phyloP scores from a whole-genome alignment of 2,888 invertebrate species.

The Caenorhabditis sulstoni region DNA sequence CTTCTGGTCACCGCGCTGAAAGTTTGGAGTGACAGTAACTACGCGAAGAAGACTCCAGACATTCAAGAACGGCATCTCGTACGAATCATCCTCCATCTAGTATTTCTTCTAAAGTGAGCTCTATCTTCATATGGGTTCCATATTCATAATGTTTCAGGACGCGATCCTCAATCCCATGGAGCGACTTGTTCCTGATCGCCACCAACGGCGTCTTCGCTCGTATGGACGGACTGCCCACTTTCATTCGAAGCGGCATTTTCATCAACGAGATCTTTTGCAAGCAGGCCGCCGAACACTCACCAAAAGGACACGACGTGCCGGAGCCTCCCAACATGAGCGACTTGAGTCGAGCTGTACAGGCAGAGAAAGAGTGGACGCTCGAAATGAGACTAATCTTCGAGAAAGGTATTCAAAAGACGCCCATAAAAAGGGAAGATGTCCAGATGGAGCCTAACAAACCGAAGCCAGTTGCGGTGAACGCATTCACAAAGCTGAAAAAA shows the following conservation, averaged over 20 bases:
- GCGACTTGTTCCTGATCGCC: conserved; percentile 10
- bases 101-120: conserved; percentile 14
- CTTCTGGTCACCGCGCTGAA: conserved; percentile 31
- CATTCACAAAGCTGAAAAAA: background rate
- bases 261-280: conserved; percentile 5
- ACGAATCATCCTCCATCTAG: conserved; percentile 23
- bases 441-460: background rate
- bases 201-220: conserved; percentile 21
- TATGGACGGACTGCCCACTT: background rate
- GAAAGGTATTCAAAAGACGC: background rate
- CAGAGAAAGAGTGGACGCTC: background rate
- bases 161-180: background rate
- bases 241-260: conserved; percentile 20
- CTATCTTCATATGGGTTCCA: background rate
- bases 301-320: background rate
- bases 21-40: conserved; percentile 27
- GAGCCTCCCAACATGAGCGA: no score
- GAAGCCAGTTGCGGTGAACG: no score
- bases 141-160: conserved; percentile 10
- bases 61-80: conserved; percentile 32
- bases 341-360: no score
- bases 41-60: conserved; percentile 6
- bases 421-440: conserved; percentile 4
- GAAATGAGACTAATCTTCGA: conserved; percentile 15
- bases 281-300: background rate